Conservation (phyloP, 2,888 invertebrate species). For the Linnaemya vulpina region DNA sequence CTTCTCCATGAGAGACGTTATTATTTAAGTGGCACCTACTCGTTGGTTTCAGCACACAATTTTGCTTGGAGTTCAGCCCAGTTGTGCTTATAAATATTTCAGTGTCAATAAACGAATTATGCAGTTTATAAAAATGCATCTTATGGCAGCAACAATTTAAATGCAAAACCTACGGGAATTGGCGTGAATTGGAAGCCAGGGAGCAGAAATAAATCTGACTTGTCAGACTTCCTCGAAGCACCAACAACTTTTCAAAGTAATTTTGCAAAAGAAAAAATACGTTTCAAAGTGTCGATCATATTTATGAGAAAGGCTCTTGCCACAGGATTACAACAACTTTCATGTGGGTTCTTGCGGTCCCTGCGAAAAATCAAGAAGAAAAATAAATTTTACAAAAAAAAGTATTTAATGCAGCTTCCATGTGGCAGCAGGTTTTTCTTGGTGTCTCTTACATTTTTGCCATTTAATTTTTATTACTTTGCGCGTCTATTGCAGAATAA, state of each 20-base stretch:
- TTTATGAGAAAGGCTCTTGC: background rate
- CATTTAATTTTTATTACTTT: conserved; percentile 20
- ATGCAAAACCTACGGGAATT: conserved; percentile 23
- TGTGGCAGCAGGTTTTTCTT: conserved; percentile 29
- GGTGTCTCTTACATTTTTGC: background rate
- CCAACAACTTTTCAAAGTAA: background rate
- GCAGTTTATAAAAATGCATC: background rate
- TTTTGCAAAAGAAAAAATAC: background rate
- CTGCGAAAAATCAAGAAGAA: background rate
- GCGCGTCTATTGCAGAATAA: conserved; percentile 23
- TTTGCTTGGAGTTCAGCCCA: background rate
- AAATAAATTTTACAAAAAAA: background rate
- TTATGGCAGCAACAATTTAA: background rate
- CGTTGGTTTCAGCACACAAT: background rate
- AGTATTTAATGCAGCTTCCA: background rate
- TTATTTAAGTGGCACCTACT: background rate
- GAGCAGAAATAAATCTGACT: background rate
- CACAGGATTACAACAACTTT: background rate
- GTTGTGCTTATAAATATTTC: conserved; percentile 33
- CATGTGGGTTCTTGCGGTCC: background rate
- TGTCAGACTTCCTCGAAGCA: background rate
- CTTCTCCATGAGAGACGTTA: background rate
- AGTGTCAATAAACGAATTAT: conserved; percentile 37
- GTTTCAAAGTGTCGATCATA: background rate
- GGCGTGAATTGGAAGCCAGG: background rate